These are phyloP conservation scores for Mastigias papua DNA, from an alignment of 30 jellyfish, hydroid and myxozoan genomes.

Conservation along the genomic window DNA sequence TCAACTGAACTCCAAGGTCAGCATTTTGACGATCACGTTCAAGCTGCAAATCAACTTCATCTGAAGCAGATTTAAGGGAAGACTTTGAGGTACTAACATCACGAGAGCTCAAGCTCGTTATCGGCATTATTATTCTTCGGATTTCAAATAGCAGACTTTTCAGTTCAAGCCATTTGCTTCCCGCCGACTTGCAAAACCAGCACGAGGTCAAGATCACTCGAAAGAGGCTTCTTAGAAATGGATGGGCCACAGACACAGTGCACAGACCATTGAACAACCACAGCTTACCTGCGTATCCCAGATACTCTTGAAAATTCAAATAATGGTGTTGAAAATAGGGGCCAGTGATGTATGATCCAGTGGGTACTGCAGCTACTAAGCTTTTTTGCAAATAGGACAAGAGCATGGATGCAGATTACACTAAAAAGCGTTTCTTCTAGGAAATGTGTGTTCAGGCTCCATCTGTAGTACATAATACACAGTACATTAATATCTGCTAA, in stretches of 20 bases:
- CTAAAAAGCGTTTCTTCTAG: too few relatives aligned
- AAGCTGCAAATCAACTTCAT: slow-evolving; percentile 79
- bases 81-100: slow-evolving; percentile 19
- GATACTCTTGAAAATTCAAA: too few relatives aligned
- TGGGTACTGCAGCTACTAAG: too few relatives aligned
- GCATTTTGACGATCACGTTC: slow-evolving; percentile 67
- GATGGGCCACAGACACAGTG: not conserved
- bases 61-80: slow-evolving; percentile 58
- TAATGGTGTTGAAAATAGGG: too few relatives aligned
- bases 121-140: slow-evolving; percentile 48
- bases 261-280: too few relatives aligned
- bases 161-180: slow-evolving; percentile 4
- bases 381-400: too few relatives aligned
- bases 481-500: too few relatives aligned
- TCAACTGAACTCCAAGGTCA: slow-evolving; percentile 80
- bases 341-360: too few relatives aligned
- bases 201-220: not conserved
- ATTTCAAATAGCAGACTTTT: not conserved
- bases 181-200: slow-evolving; percentile 19
- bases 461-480: too few relatives aligned
- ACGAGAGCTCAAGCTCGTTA: slow-evolving; percentile 21
- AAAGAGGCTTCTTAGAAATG: slow-evolving; percentile 1
- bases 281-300: too few relatives aligned
- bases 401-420: too few relatives aligned
- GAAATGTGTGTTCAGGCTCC: too few relatives aligned